phyloP scores from a whole-genome alignment of 92 coral and sea anemone species.

The Phenganax marumi region DNA sequence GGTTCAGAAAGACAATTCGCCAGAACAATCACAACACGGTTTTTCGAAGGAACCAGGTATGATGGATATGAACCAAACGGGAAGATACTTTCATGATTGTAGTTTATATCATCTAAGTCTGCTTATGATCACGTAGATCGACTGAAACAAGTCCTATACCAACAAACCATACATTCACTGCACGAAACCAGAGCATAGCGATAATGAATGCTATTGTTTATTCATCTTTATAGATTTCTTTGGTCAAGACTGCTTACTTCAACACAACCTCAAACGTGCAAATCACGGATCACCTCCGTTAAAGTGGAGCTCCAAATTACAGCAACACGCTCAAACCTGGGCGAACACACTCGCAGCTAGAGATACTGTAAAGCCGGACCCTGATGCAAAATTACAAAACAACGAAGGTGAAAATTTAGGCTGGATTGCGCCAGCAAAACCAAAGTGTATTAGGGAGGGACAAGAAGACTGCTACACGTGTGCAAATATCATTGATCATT shows the following conservation, averaged over 20 bases:
- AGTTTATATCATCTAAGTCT: too few species aligned
- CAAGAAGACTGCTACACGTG: constrained; percentile 68
- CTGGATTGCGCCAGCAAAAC: constrained; percentile 77
- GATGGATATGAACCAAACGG: not conserved
- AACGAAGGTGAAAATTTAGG: constrained; percentile 88
- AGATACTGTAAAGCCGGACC: constrained; percentile 68
- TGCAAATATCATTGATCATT: constrained; percentile 69
- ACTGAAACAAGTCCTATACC: too few species aligned
- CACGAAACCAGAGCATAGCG: not conserved
- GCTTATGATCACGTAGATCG: too few species aligned
- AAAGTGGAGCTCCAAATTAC: constrained; percentile 72
- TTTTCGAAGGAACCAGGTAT: constrained; percentile 11
- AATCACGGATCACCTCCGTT: constrained; percentile 77
- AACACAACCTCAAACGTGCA: constrained; percentile 72
- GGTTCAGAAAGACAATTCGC: not conserved
- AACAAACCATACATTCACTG: too few species aligned
- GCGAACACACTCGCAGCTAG: constrained; percentile 69
- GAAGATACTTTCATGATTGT: not conserved
- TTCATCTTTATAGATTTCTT: constrained; percentile 39
- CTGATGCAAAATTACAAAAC: constrained; percentile 44
- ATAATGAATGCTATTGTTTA: not conserved
- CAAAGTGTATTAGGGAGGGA: constrained; percentile 63
- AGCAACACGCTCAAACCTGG: constrained; percentile 82
- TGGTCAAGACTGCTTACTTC: constrained; percentile 66
- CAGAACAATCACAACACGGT: not conserved